Percentiles rank a stretch among this genome's conserved stretches.
phyloP scores from a whole-genome alignment of 2,113 vertebrate species.

The Proterorhinus semilunaris region DNA sequence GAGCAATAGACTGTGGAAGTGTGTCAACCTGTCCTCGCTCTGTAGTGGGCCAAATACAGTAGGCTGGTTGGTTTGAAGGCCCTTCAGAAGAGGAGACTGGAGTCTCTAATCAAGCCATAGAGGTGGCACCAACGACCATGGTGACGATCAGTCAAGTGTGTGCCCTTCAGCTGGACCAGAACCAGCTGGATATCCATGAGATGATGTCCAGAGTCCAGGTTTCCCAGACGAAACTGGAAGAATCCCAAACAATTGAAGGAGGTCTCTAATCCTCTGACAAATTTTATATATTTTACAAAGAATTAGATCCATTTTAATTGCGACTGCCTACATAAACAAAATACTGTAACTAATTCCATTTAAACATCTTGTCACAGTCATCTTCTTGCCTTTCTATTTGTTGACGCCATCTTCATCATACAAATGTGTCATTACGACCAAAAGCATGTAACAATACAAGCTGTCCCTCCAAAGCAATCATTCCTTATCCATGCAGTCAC shows the following conservation, averaged over 20 bases:
- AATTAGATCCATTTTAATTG: no score
- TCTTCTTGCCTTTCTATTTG: no score
- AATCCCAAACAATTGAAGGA: slow-evolving; percentile 44
- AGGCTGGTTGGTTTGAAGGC: slow-evolving; percentile 69
- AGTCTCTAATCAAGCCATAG: slow-evolving; percentile 56
- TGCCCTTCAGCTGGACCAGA: slow-evolving; percentile 58
- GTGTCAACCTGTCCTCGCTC: slow-evolving; percentile 57
- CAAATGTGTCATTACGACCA: no score
- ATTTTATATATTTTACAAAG: no score
- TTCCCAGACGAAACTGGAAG: slow-evolving; percentile 49
- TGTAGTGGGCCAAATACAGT: slow-evolving; percentile 16
- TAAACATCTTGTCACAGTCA: no score
- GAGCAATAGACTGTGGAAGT: slow-evolving; percentile 27
- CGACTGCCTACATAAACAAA: no score
- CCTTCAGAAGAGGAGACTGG: slow-evolving; percentile 65
- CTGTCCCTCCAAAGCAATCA: no score
- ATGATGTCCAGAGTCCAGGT: slow-evolving; percentile 65
- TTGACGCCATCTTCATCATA: no score
- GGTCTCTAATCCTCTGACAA: slow-evolving; percentile 23
- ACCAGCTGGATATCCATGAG: slow-evolving; percentile 72
- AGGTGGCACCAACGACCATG: slow-evolving; percentile 28
- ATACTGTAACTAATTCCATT: no score
- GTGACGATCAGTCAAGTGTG: slow-evolving; percentile 39
- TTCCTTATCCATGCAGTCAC: no score
- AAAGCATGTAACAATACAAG: no score